Conservation (phyloP, 2,113 vertebrate species). For the Engraulis encrasicolus region DNA sequence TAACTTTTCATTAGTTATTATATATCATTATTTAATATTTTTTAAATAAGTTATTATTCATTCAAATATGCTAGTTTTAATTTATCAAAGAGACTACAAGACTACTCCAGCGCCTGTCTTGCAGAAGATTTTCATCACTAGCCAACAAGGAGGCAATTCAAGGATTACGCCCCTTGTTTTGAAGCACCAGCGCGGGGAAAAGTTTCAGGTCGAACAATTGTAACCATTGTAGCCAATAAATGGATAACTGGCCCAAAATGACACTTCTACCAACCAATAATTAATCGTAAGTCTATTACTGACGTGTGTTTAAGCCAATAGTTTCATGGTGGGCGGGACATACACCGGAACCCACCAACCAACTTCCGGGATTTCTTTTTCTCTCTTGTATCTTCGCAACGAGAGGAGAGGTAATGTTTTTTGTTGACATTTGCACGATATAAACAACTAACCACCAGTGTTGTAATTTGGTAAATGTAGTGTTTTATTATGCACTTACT, state of each 20-base stretch:
- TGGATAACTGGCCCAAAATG: not conserved
- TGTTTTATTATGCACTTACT: not conserved
- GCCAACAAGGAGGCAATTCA: no score
- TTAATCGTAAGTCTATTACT: not conserved
- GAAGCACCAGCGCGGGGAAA: slow-evolving; percentile 22
- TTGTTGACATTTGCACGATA: not conserved
- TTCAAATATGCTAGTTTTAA: no score
- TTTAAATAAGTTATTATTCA: no score
- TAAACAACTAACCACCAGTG: not conserved
- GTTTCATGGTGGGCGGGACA: not conserved
- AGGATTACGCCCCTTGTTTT: slow-evolving; percentile 4
- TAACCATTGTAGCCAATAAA: slow-evolving; percentile 30
- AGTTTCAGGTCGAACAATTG: not conserved
- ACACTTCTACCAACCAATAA: slow-evolving; percentile 26
- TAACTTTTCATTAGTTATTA: no score
- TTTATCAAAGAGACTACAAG: no score
- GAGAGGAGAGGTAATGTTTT: not conserved
- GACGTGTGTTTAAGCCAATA: not conserved
- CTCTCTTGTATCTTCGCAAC: not conserved
- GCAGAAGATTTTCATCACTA: no score
- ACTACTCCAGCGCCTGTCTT: no score
- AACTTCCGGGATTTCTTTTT: not conserved
- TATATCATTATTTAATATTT: no score
- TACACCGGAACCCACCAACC: not conserved
- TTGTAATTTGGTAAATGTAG: not conserved